Evolutionary conservation across 2,888 invertebrate species (phyloP).

Genomic region (Aleiodes leptofemur): DNA sequence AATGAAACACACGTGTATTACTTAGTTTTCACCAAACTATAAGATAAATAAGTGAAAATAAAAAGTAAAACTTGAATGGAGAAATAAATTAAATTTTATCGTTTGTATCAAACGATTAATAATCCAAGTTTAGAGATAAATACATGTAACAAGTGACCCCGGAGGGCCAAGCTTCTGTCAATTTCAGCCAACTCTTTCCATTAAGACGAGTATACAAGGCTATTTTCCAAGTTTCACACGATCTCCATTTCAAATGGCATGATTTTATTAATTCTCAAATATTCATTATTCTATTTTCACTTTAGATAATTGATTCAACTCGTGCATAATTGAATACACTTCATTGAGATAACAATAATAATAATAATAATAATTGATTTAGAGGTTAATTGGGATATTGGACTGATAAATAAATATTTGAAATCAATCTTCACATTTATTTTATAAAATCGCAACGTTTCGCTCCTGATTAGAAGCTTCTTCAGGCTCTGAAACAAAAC

Average conservation of each 20-base stretch:
- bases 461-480: no score
- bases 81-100: constrained; percentile 56
- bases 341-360: no score
- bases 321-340: no score
- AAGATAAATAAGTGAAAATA: background rate
- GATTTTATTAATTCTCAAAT: constrained; percentile 23
- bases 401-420: no score
- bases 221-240: constrained; percentile 19
- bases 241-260: constrained; percentile 13
- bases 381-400: no score
- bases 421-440: no score
- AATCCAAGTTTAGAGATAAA: constrained; percentile 52
- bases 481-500: no score
- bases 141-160: constrained; percentile 51
- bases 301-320: constrained; percentile 2
- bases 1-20: background rate
- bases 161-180: constrained; percentile 54
- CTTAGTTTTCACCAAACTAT: background rate
- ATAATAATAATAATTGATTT: background rate
- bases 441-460: no score
- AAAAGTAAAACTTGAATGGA: background rate
- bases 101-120: constrained; percentile 54
- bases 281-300: background rate
- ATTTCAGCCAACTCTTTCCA: constrained; percentile 51
- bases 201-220: constrained; percentile 14